These are phyloP conservation scores for Nesidiocoris tenuis DNA, from an alignment of 2,888 invertebrate species.

Conservation along the genomic window DNA sequence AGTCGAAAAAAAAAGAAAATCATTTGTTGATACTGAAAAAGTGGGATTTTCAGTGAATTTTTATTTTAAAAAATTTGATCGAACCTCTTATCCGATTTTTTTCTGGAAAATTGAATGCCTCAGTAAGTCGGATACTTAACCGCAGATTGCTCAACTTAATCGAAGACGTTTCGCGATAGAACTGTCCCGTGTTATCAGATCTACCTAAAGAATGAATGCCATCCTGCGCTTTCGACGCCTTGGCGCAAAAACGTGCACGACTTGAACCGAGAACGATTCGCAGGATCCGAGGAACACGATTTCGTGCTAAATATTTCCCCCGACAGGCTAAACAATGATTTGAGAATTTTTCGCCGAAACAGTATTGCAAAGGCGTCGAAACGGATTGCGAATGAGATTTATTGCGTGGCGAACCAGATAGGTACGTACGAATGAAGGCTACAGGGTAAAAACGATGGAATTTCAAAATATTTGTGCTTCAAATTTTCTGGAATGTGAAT, in stretches of 20 bases:
- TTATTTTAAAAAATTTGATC: no score
- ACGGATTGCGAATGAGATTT: not conserved
- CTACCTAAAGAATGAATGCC: not conserved
- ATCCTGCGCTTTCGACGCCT: not conserved
- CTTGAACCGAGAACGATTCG: not conserved
- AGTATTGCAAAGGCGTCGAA: not conserved
- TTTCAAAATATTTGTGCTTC: no score
- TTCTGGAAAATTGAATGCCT: no score
- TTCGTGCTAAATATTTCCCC: not conserved
- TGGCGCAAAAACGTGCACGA: not conserved
- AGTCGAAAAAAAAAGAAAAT: no score
- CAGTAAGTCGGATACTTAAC: not conserved
- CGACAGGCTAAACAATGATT: not conserved
- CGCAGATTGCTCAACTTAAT: not conserved
- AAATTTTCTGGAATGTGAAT: no score
- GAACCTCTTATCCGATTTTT: no score
- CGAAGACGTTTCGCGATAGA: not conserved
- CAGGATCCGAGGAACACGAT: not conserved
- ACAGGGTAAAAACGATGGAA: no score
- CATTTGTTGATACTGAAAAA: no score
- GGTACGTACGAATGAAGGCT: no score
- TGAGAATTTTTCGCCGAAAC: not conserved
- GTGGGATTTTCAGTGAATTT: no score
- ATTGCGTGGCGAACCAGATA: no score
- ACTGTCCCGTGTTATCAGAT: not conserved